Percentiles rank a stretch among this genome's conserved stretches.
These are phyloP conservation scores for Pogona vitticeps DNA, from an alignment of 2,113 vertebrate genomes.

Conservation along the genomic window DNA sequence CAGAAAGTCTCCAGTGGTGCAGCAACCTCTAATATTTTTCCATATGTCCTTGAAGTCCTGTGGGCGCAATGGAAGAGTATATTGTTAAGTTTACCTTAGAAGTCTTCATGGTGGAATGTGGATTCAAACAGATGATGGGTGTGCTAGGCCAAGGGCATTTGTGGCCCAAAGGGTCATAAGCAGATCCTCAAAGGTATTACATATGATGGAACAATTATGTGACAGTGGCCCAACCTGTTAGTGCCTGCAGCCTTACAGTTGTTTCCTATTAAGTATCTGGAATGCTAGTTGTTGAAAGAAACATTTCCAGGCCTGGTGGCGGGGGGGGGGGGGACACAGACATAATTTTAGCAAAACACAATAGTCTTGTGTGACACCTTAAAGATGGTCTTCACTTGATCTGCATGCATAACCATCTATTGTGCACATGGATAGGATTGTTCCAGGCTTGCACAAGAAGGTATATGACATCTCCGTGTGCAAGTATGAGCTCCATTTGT, in stretches of 20 bases:
- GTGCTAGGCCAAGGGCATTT: not conserved
- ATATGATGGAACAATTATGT: not conserved
- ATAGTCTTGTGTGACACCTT: no score
- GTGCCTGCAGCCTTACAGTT: not conserved
- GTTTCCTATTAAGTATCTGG: not conserved
- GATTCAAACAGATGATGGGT: not conserved
- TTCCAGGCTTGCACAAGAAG: no score
- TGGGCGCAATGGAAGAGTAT: not conserved
- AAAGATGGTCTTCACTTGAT: no score
- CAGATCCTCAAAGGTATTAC: not conserved
- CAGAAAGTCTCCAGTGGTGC: not conserved
- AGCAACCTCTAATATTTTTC: not conserved
- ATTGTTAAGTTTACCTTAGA: not conserved
- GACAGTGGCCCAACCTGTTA: not conserved
- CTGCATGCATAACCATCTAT: no score
- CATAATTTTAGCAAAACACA: no score
- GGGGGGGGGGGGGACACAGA: no score
- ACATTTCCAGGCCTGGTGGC: no score
- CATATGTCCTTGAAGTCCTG: not conserved
- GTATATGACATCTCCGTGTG: no score
- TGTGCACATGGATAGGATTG: no score
- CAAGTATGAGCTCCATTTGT: no score
- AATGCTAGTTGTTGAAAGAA: no score
- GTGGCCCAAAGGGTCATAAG: not conserved
- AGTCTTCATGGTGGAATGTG: not conserved